phyloP scores from a whole-genome alignment of 2,888 invertebrate genomes.

The Seira sanloemensis region DNA sequence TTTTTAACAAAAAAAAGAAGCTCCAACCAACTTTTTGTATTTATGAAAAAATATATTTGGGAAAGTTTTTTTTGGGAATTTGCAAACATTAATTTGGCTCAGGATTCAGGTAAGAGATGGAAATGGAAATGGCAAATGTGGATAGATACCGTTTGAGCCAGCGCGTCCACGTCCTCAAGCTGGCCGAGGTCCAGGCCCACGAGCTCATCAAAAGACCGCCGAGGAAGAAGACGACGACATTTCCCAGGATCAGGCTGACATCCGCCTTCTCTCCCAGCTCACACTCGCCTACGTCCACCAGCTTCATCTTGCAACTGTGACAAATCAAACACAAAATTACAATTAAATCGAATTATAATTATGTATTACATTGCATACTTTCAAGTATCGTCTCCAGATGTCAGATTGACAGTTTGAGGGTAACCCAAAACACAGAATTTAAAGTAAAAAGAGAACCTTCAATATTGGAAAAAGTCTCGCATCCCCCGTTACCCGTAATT shows the following conservation, averaged over 20 bases:
- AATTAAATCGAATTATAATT: neutral
- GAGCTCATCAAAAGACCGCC: conserved; percentile 92
- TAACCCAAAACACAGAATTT: too few species aligned
- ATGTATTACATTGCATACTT: too few species aligned
- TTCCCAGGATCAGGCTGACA: conserved; percentile 46
- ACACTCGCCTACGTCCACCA: conserved; percentile 68
- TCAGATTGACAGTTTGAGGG: too few species aligned
- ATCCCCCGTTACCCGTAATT: too few species aligned
- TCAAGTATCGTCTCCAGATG: too few species aligned
- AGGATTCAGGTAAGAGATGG: too few species aligned
- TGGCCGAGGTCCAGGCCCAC: conserved; percentile 94
- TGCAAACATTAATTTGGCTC: too few species aligned
- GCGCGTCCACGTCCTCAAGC: conserved; percentile 89
- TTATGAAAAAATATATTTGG: too few species aligned
- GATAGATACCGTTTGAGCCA: conserved; percentile 84
- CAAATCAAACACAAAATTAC: conserved; percentile 1
- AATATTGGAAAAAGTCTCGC: too few species aligned
- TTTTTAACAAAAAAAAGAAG: neutral
- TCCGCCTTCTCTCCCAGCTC: conserved; percentile 62
- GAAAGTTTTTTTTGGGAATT: too few species aligned
- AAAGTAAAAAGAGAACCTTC: too few species aligned
- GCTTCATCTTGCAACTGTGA: conserved; percentile 69
- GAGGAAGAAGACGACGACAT: conserved; percentile 66
- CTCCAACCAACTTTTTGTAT: neutral
- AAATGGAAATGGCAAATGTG: too few species aligned